Conservation (phyloP, 1,140 invertebrate genomes). For the Goniozus legneri region DNA sequence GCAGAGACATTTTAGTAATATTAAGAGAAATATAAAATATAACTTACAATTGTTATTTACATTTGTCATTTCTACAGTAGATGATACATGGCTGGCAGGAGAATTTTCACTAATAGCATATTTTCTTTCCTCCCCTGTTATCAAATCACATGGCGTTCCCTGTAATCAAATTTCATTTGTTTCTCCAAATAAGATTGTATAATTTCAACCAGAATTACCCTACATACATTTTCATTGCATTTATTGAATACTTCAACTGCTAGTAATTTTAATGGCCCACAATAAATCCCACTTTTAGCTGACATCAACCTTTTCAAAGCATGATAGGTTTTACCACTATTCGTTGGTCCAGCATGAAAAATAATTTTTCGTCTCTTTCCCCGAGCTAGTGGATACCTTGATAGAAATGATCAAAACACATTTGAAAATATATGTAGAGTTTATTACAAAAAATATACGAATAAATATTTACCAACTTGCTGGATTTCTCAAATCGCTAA, state of each 20-base stretch:
- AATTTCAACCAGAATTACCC: too few species aligned
- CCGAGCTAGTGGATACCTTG: slow-evolving; percentile 87
- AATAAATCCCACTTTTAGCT: slow-evolving; percentile 93
- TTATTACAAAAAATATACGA: slow-evolving; percentile 3
- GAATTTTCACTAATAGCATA: slow-evolving; percentile 65
- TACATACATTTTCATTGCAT: slow-evolving; percentile 77
- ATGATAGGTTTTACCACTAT: slow-evolving; percentile 98
- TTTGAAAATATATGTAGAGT: not conserved
- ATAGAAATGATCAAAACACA: slow-evolving; percentile 22
- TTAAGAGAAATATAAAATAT: too few species aligned
- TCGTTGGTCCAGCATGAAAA: slow-evolving; percentile 98
- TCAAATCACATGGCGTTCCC: slow-evolving; percentile 91
- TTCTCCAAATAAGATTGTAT: too few species aligned
- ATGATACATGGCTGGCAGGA: slow-evolving; percentile 82
- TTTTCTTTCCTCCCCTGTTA: slow-evolving; percentile 94
- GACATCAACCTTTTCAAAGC: slow-evolving; percentile 85
- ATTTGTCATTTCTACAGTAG: slow-evolving; percentile 97
- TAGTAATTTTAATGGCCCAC: slow-evolving; percentile 93
- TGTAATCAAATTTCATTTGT: slow-evolving; percentile 43
- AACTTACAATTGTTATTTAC: slow-evolving; percentile 75
- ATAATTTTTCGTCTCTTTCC: slow-evolving; percentile 87
- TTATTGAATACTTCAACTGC: slow-evolving; percentile 94
- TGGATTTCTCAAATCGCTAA: slow-evolving; percentile 89
- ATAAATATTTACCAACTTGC: slow-evolving; percentile 76
- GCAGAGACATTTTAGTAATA: too few species aligned